Base-by-base conservation (phyloP, 2,797 vertebrate species). In the Linurgus olivaceus region DNA sequence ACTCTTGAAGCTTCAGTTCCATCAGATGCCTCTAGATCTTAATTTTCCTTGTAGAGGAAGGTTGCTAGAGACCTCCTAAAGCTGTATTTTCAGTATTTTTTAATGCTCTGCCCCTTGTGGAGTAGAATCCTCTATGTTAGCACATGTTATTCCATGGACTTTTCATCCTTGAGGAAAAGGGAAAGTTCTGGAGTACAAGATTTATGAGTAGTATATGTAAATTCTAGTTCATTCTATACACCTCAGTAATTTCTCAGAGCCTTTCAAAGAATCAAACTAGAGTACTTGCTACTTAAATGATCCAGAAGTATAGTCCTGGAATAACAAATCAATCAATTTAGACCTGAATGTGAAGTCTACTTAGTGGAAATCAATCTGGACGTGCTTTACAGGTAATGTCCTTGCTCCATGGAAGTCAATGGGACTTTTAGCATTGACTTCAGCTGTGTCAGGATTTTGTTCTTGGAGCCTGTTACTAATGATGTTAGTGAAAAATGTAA, bases 301-400 rank as follows among this genome's bases (percentile, higher is more conserved):
- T 95, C 63, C 37, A 86, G 84, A 72, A 79, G 63, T 63, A n/a
- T 35, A 51, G 78, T 84, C 37, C 47, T 90, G 71, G 73, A 95
- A 91, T 94, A 86, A 72, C 31, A 95, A 77, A 90, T 90, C 78
- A 95, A 77, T 79, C 74, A 77, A 76, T 91, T 94, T 71, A 95
- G 79, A 51, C 37, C 31, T 20, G 29, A 84, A 65, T 1, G 9
- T 66, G 76, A 76, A 72, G 76, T 77, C 61, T 37, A 11, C 71
- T 86, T 47, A 57, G 78, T 71, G 51, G 57, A 86, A 84, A 88
- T 87, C 55, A 71, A 72, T 71, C 58, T 63, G 71, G 58, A 48
- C 37, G 18, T 91, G 68, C 70, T 75, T 65, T 83, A n/a, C 25
- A 75, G 79, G 79, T 86, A 59, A 91, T 1, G 52, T 83, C 65